A percentile compares a stretch with the other conserved stretches of the same genome.
Conservation (phyloP, 2,888 invertebrate species). For the Latrodectus hesperus region DNA sequence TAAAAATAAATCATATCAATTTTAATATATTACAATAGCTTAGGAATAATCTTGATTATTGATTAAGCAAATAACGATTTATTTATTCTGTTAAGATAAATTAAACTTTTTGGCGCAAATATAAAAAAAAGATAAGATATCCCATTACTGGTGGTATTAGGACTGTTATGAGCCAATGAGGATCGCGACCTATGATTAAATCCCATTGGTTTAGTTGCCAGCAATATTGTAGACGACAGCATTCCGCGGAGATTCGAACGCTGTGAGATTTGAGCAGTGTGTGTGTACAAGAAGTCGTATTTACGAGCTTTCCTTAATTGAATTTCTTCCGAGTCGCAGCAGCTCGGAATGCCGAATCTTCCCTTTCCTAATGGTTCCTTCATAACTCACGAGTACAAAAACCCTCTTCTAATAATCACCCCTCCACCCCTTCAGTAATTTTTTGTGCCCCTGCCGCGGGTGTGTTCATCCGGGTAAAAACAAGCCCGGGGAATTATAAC, state of each 20-base stretch:
- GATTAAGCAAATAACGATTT: too few relatives aligned
- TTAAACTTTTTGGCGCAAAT: too few relatives aligned
- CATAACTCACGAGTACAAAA: slow-evolving; percentile 49
- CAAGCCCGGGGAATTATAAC: slow-evolving; percentile 55
- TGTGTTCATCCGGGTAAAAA: slow-evolving; percentile 50
- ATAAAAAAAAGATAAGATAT: too few relatives aligned
- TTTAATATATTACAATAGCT: too few relatives aligned
- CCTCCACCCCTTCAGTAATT: slow-evolving; percentile 34
- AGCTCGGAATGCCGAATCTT: slow-evolving; percentile 12
- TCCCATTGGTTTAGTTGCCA: neutral
- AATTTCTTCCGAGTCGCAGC: slow-evolving; percentile 47
- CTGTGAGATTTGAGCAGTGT: slow-evolving; percentile 52
- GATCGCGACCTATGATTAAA: slow-evolving; percentile 45
- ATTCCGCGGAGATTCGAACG: slow-evolving; percentile 17
- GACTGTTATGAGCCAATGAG: neutral
- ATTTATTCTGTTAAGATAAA: too few relatives aligned
- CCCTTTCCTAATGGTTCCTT: slow-evolving; percentile 41
- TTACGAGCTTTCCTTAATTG: slow-evolving; percentile 59
- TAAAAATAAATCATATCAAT: too few relatives aligned
- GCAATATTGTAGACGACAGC: slow-evolving; percentile 15
- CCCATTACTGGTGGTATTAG: too few relatives aligned
- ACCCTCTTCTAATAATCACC: slow-evolving; percentile 60
- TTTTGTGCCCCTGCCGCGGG: slow-evolving; percentile 16
- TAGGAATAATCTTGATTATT: too few relatives aligned
- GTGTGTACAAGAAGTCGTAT: slow-evolving; percentile 48